These are phyloP conservation scores for Todus mexicanus DNA, from an alignment of 2,797 vertebrate genomes.

Conservation along the genomic window DNA sequence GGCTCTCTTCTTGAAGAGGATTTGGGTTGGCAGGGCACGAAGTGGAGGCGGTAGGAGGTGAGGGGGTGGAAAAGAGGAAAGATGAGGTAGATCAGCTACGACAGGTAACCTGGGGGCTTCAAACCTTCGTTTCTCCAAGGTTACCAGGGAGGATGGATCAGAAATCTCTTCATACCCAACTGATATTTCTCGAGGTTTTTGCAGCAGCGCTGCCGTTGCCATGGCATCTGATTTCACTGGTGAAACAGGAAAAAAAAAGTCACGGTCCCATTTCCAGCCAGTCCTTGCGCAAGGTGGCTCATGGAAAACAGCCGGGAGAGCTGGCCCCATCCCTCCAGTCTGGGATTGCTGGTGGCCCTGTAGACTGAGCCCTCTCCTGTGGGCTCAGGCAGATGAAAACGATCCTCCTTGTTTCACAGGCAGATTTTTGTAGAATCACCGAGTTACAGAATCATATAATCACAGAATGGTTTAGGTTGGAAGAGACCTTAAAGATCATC, in stretches of 20 bases:
- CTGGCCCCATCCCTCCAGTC: neutral
- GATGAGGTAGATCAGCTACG: neutral
- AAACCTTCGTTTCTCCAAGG: neutral
- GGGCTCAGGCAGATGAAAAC: neutral
- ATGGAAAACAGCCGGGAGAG: rapidly evolving
- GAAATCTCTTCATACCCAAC: neutral
- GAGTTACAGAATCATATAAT: no score
- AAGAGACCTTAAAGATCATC: no score
- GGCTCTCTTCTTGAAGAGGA: neutral
- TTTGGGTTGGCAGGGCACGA: neutral
- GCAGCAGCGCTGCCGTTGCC: neutral
- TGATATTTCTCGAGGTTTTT: neutral
- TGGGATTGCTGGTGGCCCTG: rapidly evolving
- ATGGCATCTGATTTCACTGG: neutral
- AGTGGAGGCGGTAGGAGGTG: neutral
- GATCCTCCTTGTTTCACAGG: neutral
- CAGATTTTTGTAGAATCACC: neutral
- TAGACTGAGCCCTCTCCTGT: neutral
- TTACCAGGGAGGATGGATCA: neutral
- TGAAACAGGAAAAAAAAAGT: neutral
- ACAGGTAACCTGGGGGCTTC: neutral
- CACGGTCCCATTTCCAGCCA: neutral
- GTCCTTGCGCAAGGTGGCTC: neutral
- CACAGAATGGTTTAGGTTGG: no score
- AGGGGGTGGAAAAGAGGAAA: neutral